phyloP scores from a whole-genome alignment of 1,140 invertebrate genomes.

The Apis dorsata region DNA sequence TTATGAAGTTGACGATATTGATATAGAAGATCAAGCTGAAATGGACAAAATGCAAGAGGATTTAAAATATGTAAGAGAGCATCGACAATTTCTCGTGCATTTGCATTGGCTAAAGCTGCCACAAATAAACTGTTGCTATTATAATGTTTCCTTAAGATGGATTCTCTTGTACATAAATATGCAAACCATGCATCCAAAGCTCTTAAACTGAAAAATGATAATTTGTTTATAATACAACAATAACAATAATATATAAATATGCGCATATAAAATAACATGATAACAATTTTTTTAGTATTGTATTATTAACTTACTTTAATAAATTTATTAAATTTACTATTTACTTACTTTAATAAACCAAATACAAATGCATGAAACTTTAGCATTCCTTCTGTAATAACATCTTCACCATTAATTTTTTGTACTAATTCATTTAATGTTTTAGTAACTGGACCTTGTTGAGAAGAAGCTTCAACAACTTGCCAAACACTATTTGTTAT shows the following conservation, averaged over 20 bases:
- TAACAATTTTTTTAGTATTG: background rate
- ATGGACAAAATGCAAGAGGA: conserved; percentile 88
- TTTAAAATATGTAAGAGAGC: conserved; percentile 87
- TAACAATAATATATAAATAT: background rate
- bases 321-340: conserved; percentile 71
- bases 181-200: conserved; percentile 92
- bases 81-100: conserved; percentile 85
- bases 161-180: conserved; percentile 90
- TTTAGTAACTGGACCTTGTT: conserved; percentile 91
- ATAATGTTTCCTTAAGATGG: conserved; percentile 91
- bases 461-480: conserved; percentile 91
- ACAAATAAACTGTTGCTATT: conserved; percentile 85
- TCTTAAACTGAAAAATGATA: conserved; percentile 82
- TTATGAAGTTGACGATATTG: conserved; percentile 88
- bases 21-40: conserved; percentile 90
- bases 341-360: conserved; percentile 91
- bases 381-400: conserved; percentile 90
- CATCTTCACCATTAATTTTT: conserved; percentile 91
- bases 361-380: conserved; percentile 95
- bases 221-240: background rate
- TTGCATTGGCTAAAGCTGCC: conserved; percentile 83
- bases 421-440: conserved; percentile 92
- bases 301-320: conserved; percentile 80
- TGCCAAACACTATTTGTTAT: conserved; percentile 94
- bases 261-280: background rate